These are phyloP conservation scores for Crotalus helleri DNA, from an alignment of 2,113 vertebrate genomes.

Conservation along the genomic window DNA sequence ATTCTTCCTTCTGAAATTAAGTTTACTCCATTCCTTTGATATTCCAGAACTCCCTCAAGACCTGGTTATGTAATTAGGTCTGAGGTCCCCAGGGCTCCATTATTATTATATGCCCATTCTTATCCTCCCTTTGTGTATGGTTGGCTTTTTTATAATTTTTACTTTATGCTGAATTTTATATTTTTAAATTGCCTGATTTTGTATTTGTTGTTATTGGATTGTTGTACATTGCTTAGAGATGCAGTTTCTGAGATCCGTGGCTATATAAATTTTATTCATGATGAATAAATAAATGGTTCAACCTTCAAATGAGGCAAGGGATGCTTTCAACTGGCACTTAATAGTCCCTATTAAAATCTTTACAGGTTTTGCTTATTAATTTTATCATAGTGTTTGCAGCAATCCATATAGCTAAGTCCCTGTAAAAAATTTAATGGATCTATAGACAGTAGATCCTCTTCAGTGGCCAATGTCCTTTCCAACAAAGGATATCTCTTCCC, in stretches of 20 bases:
- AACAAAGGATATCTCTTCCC: not conserved
- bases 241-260: not conserved
- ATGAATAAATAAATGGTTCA: not conserved
- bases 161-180: not conserved
- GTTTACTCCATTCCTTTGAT: not conserved
- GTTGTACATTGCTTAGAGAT: not conserved
- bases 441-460: not conserved
- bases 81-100: not conserved
- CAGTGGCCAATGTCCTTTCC: not conserved
- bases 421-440: slow-evolving; percentile 11
- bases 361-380: slow-evolving; percentile 7
- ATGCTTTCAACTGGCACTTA: not conserved
- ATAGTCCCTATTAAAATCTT: slow-evolving; percentile 15
- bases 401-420: slow-evolving; percentile 19
- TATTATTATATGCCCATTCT: not conserved
- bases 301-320: not conserved
- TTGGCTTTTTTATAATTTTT: not conserved
- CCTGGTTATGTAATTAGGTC: not conserved
- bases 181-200: not conserved
- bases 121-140: not conserved
- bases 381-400: not conserved
- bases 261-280: not conserved
- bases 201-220: not conserved
- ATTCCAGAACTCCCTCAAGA: not conserved
- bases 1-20: not conserved